Conservation (phyloP, 2,797 vertebrate genomes). For the Pelochelys cantorii region DNA sequence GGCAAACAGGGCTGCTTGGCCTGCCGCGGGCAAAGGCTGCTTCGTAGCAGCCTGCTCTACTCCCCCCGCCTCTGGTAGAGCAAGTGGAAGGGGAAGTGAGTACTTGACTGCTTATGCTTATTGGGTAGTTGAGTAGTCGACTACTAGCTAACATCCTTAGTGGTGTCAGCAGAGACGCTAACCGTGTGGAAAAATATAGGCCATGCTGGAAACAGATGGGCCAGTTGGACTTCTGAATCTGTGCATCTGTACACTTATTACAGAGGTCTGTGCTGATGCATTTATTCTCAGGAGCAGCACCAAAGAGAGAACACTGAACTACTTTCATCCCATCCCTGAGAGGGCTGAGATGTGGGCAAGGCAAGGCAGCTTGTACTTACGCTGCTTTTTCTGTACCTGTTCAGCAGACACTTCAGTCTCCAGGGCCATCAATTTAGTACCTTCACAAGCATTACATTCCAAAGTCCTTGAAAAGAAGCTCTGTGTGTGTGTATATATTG, state of each 20-base stretch:
- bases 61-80: too few relatives aligned
- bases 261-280: not conserved
- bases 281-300: not conserved
- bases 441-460: slow-evolving; percentile 25
- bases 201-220: not conserved
- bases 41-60: too few relatives aligned
- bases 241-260: not conserved
- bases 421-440: slow-evolving; percentile 28
- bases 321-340: not conserved
- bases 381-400: slow-evolving; percentile 46
- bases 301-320: not conserved
- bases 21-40: too few relatives aligned
- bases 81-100: too few relatives aligned
- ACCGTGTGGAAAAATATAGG: not conserved
- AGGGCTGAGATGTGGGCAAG: not conserved
- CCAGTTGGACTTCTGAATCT: not conserved
- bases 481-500: slow-evolving; percentile 17
- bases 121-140: too few relatives aligned
- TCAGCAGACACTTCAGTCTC: slow-evolving; percentile 56
- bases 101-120: too few relatives aligned
- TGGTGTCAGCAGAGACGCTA: not conserved
- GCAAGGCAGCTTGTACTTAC: slow-evolving; percentile 45
- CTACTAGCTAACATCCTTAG: too few relatives aligned
- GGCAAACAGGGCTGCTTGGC: too few relatives aligned
- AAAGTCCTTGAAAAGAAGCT: slow-evolving; percentile 9